Percentiles rank a stretch among this genome's conserved stretches.
phyloP scores from a whole-genome alignment of 2,797 vertebrate genomes.

The Epinephelus coioides region DNA sequence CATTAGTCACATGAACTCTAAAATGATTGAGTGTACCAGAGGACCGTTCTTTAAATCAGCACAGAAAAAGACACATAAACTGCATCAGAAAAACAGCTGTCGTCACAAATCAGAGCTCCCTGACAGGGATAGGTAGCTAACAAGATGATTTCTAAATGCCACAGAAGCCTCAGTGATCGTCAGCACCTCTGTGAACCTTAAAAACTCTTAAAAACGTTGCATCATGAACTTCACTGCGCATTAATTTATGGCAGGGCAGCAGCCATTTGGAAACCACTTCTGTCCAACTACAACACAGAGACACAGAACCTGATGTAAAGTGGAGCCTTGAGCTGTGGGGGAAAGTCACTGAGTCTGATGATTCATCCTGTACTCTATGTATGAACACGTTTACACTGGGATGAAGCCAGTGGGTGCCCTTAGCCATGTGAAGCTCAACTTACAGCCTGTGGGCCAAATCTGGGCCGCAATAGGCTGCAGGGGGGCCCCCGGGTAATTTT shows the following conservation, averaged over 20 bases:
- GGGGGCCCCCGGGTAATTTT: too few relatives aligned
- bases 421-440: too few relatives aligned
- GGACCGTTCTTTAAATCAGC: neutral
- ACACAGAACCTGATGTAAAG: neutral
- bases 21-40: neutral
- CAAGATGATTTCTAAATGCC: too few relatives aligned
- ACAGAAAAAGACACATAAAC: neutral
- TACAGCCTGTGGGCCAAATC: too few relatives aligned
- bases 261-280: slow-evolving; percentile 21
- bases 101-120: too few relatives aligned
- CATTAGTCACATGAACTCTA: neutral
- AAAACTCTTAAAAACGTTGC: neutral
- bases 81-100: too few relatives aligned
- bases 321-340: slow-evolving; percentile 5
- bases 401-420: neutral
- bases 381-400: slow-evolving; percentile 16
- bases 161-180: slow-evolving; percentile 6
- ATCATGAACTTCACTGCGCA: neutral
- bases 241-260: neutral
- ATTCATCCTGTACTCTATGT: slow-evolving; percentile 14
- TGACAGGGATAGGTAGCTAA: too few relatives aligned
- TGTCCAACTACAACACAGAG: neutral
- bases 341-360: neutral
- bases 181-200: slow-evolving; percentile 9
- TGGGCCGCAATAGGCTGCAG: too few relatives aligned